Evolutionary conservation across 2,797 vertebrate species (phyloP).

Genomic region (Botia almorhae): DNA sequence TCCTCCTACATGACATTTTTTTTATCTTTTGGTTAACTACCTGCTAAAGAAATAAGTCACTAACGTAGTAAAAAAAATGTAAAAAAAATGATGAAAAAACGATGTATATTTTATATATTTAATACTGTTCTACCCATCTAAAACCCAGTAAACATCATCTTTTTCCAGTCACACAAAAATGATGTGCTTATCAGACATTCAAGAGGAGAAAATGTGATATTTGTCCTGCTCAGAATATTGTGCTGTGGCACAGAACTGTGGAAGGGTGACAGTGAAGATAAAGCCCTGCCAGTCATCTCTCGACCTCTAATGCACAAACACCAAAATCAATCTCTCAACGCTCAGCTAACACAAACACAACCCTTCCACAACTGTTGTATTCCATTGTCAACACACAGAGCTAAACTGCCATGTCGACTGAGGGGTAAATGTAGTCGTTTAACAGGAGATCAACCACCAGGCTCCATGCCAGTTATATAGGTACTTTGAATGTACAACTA

Average conservation of each 20-base stretch:
- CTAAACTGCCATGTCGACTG: constrained; percentile 5
- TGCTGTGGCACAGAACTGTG: constrained; percentile 55
- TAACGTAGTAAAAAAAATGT: neutral
- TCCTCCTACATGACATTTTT: no score
- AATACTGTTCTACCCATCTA: neutral
- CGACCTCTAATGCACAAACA: constrained; percentile 41
- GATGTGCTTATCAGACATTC: constrained; percentile 59
- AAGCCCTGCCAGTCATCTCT: constrained; percentile 51
- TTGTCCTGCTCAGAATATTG: constrained; percentile 53
- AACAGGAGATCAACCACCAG: constrained; percentile 17
- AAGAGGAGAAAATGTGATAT: constrained; percentile 52
- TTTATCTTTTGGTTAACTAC: no score
- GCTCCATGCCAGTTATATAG: neutral
- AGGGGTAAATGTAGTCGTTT: constrained; percentile 12
- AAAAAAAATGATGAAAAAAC: neutral
- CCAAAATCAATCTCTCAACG: constrained; percentile 37
- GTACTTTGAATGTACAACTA: neutral
- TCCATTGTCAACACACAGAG: constrained; percentile 49
- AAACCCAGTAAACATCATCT: constrained; percentile 14
- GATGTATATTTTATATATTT: neutral
- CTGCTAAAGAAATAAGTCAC: neutral
- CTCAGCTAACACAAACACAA: constrained; percentile 55
- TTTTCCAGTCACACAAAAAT: constrained; percentile 38
- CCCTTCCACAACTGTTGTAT: constrained; percentile 64
- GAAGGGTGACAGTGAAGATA: constrained; percentile 59